phyloP scores from a whole-genome alignment of 2,797 vertebrate genomes.

The Sternarchorhynchus goeldii region DNA sequence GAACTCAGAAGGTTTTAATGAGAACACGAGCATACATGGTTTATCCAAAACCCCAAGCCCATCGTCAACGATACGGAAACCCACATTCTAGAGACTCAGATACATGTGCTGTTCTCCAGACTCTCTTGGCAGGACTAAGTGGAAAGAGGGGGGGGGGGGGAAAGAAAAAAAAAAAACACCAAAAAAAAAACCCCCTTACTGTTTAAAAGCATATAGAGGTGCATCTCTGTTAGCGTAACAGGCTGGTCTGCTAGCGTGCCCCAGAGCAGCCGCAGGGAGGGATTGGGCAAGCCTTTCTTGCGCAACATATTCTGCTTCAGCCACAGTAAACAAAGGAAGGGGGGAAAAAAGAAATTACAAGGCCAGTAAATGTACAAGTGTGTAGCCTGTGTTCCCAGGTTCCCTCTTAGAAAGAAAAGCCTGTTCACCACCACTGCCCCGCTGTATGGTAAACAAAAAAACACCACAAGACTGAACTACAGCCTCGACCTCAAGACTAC shows the following conservation, averaged over 20 bases:
- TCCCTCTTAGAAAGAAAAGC: too few relatives aligned
- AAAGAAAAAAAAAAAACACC: conserved; percentile 2
- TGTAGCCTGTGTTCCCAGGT: too few relatives aligned
- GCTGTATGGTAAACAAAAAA: too few relatives aligned
- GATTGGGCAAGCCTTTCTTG: neutral
- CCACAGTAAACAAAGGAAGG: too few relatives aligned
- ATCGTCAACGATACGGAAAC: conserved; percentile 40
- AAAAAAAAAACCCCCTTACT: conserved; percentile 56
- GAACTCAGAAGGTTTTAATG: conserved; percentile 29
- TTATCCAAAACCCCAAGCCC: conserved; percentile 6
- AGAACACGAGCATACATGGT: neutral
- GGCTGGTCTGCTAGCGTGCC: conserved; percentile 19
- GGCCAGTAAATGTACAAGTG: neutral
- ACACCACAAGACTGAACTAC: too few relatives aligned
- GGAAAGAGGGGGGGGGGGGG: conserved; percentile 62
- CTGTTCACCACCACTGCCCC: too few relatives aligned
- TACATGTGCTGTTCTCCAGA: conserved; percentile 47
- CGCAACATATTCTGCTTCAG: neutral
- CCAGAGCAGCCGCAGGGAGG: neutral
- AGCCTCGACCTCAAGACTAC: too few relatives aligned
- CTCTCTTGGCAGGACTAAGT: conserved; percentile 63
- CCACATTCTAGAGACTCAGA: conserved; percentile 43
- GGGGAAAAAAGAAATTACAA: neutral
- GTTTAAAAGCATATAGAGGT: conserved; percentile 41
- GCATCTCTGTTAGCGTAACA: conserved; percentile 48